Conservation (phyloP, 2,113 vertebrate species). For the Empidonax alnorum region DNA sequence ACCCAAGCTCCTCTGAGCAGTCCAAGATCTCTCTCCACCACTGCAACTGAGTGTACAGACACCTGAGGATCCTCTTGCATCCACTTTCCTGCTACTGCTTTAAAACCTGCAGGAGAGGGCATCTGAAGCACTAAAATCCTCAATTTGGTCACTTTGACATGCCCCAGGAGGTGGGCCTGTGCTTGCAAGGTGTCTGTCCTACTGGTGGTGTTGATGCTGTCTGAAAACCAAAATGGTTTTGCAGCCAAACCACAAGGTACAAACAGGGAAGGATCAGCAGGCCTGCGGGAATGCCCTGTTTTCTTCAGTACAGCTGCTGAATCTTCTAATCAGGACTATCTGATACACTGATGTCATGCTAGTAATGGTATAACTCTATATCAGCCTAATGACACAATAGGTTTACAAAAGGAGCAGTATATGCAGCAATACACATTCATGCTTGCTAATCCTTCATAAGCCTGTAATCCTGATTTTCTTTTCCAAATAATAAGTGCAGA, state of each 20-base stretch:
- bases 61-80: not conserved
- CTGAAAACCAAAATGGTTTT: not conserved
- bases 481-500: conserved; percentile 35
- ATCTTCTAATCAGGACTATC: conserved; percentile 5
- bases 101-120: not conserved
- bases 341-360: conserved; percentile 32
- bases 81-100: not conserved
- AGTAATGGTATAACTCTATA: not conserved
- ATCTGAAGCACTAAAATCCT: not conserved
- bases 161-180: not conserved
- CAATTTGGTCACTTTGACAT: not conserved
- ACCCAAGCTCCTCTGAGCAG: not conserved
- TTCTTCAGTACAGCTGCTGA: not conserved
- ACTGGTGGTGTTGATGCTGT: not conserved
- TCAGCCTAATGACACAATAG: conserved; percentile 39
- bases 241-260: not conserved
- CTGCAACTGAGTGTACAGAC: not conserved
- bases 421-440: not conserved
- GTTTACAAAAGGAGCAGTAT: conserved; percentile 49
- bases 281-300: not conserved
- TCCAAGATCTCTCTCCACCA: not conserved
- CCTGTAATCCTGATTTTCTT: conserved; percentile 59
- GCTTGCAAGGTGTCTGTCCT: not conserved
- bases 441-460: conserved; percentile 54
- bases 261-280: not conserved